phyloP scores from a whole-genome alignment of 2,113 vertebrate genomes.

The Ivindomyrus marchei region DNA sequence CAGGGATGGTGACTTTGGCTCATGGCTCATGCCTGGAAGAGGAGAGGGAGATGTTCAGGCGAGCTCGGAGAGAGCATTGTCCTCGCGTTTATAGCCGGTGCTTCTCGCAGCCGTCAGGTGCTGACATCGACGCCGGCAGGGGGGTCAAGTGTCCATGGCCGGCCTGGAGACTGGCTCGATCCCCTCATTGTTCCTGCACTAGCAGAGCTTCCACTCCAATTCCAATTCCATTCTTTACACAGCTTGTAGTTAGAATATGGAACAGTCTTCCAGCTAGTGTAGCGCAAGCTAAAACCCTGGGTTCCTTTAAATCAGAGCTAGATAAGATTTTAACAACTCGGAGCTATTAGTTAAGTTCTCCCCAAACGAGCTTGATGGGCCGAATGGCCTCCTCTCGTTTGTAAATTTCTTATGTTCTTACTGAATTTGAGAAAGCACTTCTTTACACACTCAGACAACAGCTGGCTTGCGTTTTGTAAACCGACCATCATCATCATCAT shows the following conservation, averaged over 20 bases:
- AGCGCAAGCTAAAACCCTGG: no score
- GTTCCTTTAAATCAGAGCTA: no score
- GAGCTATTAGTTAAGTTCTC: no score
- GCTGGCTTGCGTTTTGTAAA: not conserved
- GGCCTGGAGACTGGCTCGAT: not conserved
- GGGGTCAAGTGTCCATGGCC: not conserved
- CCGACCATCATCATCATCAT: not conserved
- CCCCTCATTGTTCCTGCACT: not conserved
- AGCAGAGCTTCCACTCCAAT: no score
- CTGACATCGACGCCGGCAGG: not conserved
- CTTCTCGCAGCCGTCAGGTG: not conserved
- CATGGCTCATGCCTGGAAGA: conserved; percentile 98
- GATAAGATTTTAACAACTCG: no score
- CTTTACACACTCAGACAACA: not conserved
- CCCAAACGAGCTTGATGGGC: no score
- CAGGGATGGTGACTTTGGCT: conserved; percentile 99
- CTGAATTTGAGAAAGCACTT: no score
- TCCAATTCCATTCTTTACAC: no score
- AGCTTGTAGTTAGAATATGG: no score
- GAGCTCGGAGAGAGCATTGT: not conserved
- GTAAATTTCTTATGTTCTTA: no score
- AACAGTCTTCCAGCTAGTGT: no score
- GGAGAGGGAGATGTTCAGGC: conserved; percentile 37
- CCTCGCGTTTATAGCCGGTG: not conserved
- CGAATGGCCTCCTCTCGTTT: no score